These are phyloP conservation scores for Phania funesta DNA, from an alignment of 2,888 invertebrate species.

Conservation along the genomic window DNA sequence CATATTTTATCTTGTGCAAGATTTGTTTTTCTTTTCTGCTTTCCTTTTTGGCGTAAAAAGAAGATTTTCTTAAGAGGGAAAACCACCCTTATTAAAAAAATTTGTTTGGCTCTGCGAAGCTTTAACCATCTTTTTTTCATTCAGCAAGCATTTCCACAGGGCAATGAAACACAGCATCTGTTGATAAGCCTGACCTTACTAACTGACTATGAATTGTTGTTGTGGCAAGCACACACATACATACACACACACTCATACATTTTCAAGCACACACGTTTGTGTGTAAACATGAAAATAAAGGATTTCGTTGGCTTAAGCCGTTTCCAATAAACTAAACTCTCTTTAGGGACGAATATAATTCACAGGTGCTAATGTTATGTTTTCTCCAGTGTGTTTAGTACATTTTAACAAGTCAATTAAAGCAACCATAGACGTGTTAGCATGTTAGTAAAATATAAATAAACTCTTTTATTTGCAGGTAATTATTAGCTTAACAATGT, in stretches of 20 bases:
- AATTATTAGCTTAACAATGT: too few relatives aligned
- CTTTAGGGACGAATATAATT: neutral
- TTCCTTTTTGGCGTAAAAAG: conserved; percentile 18
- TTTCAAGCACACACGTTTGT: neutral
- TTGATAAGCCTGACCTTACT: conserved; percentile 61
- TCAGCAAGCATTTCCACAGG: neutral
- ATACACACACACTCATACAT: neutral
- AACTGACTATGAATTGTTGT: conserved; percentile 43
- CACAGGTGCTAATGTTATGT: neutral
- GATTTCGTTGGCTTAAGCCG: neutral
- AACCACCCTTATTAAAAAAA: conserved; percentile 36
- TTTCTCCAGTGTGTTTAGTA: too few relatives aligned
- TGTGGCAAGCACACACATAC: neutral
- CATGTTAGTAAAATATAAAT: too few relatives aligned
- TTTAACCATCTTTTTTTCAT: neutral
- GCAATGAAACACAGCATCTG: conserved; percentile 49
- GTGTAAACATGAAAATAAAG: neutral
- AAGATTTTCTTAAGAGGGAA: neutral
- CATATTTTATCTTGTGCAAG: conserved; percentile 24
- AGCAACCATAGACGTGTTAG: too few relatives aligned
- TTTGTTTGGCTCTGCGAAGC: too few relatives aligned
- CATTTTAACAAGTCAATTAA: too few relatives aligned
- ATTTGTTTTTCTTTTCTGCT: neutral
- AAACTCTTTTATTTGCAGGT: too few relatives aligned
- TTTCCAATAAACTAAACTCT: neutral